Evolutionary conservation across 1,140 invertebrate genomes (phyloP), one percentile per base, ranked within the genome.

Genomic region (Aphidius ervi): DNA sequence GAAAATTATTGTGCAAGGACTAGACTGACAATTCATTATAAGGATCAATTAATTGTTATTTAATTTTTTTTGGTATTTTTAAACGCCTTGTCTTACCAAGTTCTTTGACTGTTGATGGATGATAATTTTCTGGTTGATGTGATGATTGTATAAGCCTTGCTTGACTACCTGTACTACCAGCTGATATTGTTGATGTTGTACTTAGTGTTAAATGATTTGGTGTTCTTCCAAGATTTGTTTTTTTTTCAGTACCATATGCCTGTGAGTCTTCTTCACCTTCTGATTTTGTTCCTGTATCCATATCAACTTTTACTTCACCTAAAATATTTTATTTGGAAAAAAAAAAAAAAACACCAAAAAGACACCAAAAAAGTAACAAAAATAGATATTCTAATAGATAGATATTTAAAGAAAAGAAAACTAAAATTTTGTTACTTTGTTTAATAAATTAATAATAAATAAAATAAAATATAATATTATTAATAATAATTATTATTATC

Each of bases 121-220:
- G 91, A 79, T 94, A 94, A 70, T 89, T 91, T 67, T 92, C 87
- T 48, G 94, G 94, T 69, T 93, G 91, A 78, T 95, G 91, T 64
- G 93, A 95, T 60, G 93, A 92, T 79, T 95, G 93, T 72, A 96
- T 95, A 63, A 97, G 85, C 70, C 92, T 87, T 20, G 94, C 94
- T 76, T 96, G 93, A 72, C 91, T 94, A 67, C 93, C 92, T 49
- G 92, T 95, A 76, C 93, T 95, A 67, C 94, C 93, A 61, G 93
- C 93, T 64, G 93, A 95, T 73, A 95, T 86, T 9, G 94, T 96
- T 61, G 93, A 96, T 62, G 93, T 93, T 66, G 93, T 95, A 82
- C 92, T 91, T 74, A 95, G 82, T 69, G 91, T 95, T 78, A 94
- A 85, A 82, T 95, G 92, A 85, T 94, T 95, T 69, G 92, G 92